These are phyloP conservation scores for Amphiura filiformis DNA, from an alignment of 35 echinoderm and acorn worm species.

Conservation along the genomic window DNA sequence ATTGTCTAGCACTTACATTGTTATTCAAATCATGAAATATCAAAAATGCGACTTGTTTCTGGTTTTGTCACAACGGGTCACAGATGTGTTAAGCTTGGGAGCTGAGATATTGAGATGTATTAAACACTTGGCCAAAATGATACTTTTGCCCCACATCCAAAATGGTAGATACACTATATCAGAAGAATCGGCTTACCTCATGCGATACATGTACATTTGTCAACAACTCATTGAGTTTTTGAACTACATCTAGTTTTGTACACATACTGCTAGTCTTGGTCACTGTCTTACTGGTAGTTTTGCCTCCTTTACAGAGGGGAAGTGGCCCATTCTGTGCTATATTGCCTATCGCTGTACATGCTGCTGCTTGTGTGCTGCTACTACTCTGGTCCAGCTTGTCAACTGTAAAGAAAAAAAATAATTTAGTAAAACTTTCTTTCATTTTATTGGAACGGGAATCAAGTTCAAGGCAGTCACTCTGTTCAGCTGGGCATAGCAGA, in stretches of 20 bases:
- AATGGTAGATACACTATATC: too few species aligned
- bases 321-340: constrained; percentile 43
- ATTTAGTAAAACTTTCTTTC: background rate
- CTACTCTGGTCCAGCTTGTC: constrained; percentile 14
- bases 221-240: background rate
- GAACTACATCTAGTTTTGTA: background rate
- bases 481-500: too few species aligned
- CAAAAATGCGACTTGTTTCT: too few species aligned
- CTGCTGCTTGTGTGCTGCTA: constrained; percentile 13
- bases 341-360: constrained; percentile 48
- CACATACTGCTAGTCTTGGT: background rate
- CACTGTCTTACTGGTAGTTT: background rate
- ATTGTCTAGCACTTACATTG: too few species aligned
- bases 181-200: too few species aligned
- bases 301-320: constrained; percentile 27
- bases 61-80: too few species aligned
- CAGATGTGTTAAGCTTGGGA: too few species aligned
- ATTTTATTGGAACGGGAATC: background rate
- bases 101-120: too few species aligned
- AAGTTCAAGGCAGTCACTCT: too few species aligned
- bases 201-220: background rate
- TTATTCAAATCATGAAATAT: too few species aligned
- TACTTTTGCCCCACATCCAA: too few species aligned
- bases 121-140: too few species aligned
- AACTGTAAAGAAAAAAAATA: background rate